Conservation (phyloP, 1,140 invertebrate genomes). For the Aphidius ervi region DNA sequence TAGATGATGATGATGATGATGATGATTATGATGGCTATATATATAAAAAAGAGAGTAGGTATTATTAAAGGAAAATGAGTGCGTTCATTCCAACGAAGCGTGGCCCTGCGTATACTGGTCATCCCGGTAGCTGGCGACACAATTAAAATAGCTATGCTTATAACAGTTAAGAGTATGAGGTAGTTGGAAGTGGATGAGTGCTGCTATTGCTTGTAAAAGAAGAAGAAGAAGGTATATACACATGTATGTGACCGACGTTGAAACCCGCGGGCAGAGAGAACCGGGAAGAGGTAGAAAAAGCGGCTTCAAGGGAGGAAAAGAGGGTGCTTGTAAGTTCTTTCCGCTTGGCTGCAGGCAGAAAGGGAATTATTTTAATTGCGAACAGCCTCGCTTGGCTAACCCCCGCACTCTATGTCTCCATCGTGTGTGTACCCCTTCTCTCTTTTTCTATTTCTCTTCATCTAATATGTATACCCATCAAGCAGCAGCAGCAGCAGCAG, state of each 20-base stretch:
- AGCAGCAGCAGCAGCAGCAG: neutral
- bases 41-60: neutral
- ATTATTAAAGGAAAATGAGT: conserved; percentile 11
- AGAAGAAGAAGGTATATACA: conserved; percentile 15
- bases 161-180: conserved; percentile 22
- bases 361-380: conserved; percentile 58
- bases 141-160: conserved; percentile 51
- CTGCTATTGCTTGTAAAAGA: neutral
- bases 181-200: conserved; percentile 4
- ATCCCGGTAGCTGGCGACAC: conserved; percentile 33
- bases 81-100: conserved; percentile 20
- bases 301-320: neutral
- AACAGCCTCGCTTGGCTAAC: conserved; percentile 51
- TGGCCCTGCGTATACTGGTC: conserved; percentile 15
- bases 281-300: too few relatives aligned
- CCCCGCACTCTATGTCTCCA: conserved; percentile 28
- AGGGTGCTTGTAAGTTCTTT: conserved; percentile 48
- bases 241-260: conserved; percentile 26
- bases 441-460: conserved; percentile 21
- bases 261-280: conserved; percentile 21
- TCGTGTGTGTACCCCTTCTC: conserved; percentile 31
- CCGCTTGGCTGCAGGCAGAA: conserved; percentile 51
- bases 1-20: too few relatives aligned
- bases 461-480: conserved; percentile 16
- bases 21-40: too few relatives aligned